These are phyloP conservation scores for Melinaea menophilus DNA, from an alignment of 2,888 invertebrate species.

Conservation along the genomic window DNA sequence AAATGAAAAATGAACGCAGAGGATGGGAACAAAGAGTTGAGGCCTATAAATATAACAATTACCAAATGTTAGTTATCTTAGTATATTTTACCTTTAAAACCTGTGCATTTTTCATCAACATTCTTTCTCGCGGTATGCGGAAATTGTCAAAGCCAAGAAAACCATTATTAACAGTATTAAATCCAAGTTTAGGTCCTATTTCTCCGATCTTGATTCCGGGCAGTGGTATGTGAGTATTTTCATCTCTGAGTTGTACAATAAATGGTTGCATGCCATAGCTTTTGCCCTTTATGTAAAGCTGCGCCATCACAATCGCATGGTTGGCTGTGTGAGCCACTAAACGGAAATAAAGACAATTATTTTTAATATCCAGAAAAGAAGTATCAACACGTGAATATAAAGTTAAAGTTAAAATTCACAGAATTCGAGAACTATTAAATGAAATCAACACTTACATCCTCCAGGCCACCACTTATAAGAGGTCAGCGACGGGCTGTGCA, in stretches of 20 bases:
- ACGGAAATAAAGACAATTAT: not conserved
- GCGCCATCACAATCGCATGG: conserved; percentile 94
- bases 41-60: not conserved
- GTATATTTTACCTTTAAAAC: conserved; percentile 76
- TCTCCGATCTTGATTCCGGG: conserved; percentile 94
- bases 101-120: conserved; percentile 96
- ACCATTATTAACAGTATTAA: conserved; percentile 94
- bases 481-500: conserved; percentile 91
- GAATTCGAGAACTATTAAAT: not conserved
- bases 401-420: not conserved
- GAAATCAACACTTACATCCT: conserved; percentile 81
- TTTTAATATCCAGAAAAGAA: not conserved
- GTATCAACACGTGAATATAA: not conserved
- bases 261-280: conserved; percentile 94
- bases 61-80: not conserved
- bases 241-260: conserved; percentile 91
- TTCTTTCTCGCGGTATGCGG: conserved; percentile 89
- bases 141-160: conserved; percentile 92
- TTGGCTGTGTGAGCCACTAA: conserved; percentile 95
- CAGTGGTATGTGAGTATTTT: conserved; percentile 91
- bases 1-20: too few relatives aligned
- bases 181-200: conserved; percentile 95
- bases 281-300: conserved; percentile 88
- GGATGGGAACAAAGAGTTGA: too few relatives aligned
- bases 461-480: conserved; percentile 99